Percentiles rank a stretch among this genome's conserved stretches.
Evolutionary conservation across 2,797 vertebrate genomes (phyloP).

Genomic region (Sylvia borin): DNA sequence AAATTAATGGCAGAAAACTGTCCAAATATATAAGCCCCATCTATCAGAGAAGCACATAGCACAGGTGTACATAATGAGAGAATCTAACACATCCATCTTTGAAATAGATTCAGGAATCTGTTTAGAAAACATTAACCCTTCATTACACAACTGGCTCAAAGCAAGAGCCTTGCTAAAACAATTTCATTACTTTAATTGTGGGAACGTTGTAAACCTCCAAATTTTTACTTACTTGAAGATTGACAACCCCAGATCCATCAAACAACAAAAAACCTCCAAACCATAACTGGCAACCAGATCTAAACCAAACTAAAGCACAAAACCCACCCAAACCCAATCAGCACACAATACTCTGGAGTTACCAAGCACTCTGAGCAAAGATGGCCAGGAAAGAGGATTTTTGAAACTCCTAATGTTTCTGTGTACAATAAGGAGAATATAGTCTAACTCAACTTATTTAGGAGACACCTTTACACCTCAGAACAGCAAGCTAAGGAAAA

Average conservation of each 20-base stretch:
- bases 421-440: background rate
- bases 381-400: background rate
- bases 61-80: background rate
- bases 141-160: background rate
- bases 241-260: background rate
- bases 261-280: background rate
- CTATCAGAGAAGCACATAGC: background rate
- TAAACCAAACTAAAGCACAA: background rate
- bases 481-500: background rate
- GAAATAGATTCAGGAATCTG: background rate
- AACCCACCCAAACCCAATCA: background rate
- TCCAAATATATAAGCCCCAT: background rate
- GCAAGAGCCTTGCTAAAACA: background rate
- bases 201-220: background rate
- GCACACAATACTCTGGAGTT: background rate
- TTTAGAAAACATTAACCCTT: background rate
- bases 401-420: background rate
- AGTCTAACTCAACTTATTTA: background rate
- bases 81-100: background rate
- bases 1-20: constrained; percentile 60
- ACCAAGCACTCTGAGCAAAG: background rate
- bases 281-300: background rate
- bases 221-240: background rate
- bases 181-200: background rate
- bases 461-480: background rate